Conservation (phyloP, 1,140 invertebrate genomes). For the Nasonia giraulti region DNA sequence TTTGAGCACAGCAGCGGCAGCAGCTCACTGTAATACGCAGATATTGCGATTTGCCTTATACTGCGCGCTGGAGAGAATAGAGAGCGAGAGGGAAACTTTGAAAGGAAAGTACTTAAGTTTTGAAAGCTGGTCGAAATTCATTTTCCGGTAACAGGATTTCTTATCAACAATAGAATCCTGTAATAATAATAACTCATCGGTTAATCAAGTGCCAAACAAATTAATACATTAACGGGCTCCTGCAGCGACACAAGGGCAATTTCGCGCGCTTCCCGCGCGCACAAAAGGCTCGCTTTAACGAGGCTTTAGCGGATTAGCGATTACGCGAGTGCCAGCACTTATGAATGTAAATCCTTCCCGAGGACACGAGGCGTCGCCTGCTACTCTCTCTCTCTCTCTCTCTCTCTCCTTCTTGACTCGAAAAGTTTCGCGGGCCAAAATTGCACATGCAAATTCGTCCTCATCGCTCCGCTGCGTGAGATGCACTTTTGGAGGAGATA, state of each 20-base stretch:
- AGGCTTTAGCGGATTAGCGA: slow-evolving; percentile 3
- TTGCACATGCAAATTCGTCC: slow-evolving; percentile 57
- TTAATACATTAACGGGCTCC: too few relatives aligned
- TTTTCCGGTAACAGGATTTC: background rate
- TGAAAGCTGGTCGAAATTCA: background rate
- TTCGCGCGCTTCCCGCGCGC: background rate
- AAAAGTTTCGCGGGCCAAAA: slow-evolving; percentile 49
- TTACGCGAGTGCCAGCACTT: slow-evolving; percentile 4
- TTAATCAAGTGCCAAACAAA: too few relatives aligned
- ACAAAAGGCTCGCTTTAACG: background rate
- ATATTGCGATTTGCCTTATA: background rate
- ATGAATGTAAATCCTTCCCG: slow-evolving; percentile 29
- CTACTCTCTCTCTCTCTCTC: background rate
- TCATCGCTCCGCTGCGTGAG: background rate
- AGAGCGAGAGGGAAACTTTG: background rate
- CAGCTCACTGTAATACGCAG: background rate
- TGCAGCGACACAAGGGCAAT: background rate
- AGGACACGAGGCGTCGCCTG: slow-evolving; percentile 37
- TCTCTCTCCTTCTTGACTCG: background rate
- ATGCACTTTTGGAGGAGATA: slow-evolving; percentile 9
- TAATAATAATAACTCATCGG: too few relatives aligned
- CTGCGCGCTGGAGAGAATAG: too few relatives aligned
- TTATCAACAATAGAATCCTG: too few relatives aligned
- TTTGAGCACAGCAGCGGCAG: background rate
- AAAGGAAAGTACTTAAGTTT: background rate